Conservation (phyloP, 2,888 invertebrate species). For the Candidula unifasciata region DNA sequence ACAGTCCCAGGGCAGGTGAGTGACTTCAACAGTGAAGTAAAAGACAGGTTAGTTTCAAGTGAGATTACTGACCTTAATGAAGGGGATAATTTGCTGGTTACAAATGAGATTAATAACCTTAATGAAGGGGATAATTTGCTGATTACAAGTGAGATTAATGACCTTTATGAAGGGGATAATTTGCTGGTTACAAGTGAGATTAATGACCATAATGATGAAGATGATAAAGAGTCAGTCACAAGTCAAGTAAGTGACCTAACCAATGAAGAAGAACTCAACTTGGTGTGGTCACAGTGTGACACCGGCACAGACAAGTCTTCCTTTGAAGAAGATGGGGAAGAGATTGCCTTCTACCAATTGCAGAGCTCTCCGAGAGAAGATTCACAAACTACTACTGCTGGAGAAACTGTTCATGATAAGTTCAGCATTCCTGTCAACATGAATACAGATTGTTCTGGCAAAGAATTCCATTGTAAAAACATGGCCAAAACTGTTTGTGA, state of each 20-base stretch:
- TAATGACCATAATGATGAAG: neutral
- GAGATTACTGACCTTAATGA: too few species aligned
- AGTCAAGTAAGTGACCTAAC: constrained; percentile 27
- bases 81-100: too few species aligned
- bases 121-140: neutral
- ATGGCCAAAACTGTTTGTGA: too few species aligned
- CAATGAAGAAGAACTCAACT: neutral
- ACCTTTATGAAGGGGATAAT: too few species aligned
- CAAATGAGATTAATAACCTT: too few species aligned
- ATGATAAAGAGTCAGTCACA: neutral
- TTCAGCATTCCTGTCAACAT: too few species aligned
- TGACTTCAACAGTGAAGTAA: too few species aligned
- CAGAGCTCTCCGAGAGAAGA: neutral
- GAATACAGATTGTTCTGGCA: neutral
- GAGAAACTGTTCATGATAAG: neutral
- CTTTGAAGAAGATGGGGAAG: constrained; percentile 1
- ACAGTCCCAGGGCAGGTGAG: too few species aligned
- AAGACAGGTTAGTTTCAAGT: too few species aligned
- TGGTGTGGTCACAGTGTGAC: constrained; percentile 33
- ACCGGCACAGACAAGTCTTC: constrained; percentile 7
- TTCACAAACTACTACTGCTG: neutral
- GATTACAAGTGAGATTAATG: too few species aligned
- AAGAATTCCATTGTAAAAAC: too few species aligned
- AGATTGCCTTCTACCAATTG: neutral
- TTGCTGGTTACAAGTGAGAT: too few species aligned